phyloP scores from a whole-genome alignment of 2,888 invertebrate species.

The Pilophorus perplexus region DNA sequence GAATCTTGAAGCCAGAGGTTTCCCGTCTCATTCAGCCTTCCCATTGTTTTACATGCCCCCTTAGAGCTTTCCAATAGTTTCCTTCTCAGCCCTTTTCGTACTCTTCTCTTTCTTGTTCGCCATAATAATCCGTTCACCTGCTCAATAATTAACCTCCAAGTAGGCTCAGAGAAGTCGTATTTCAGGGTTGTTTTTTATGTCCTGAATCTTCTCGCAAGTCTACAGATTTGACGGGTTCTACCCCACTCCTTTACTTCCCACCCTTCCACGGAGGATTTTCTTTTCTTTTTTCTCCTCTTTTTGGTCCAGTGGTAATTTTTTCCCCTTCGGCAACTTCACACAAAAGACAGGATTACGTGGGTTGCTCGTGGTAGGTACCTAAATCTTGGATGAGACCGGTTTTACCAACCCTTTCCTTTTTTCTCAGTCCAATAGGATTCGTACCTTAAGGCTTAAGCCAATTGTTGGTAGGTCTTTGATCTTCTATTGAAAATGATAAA shows the following conservation, averaged over 20 bases:
- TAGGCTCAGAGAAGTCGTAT: background rate
- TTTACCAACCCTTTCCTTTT: background rate
- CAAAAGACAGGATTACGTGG: constrained; percentile 8
- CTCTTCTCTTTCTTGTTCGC: background rate
- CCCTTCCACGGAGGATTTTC: too few relatives aligned
- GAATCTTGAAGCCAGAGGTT: too few relatives aligned
- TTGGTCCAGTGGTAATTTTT: background rate
- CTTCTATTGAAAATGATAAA: background rate
- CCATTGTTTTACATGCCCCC: background rate
- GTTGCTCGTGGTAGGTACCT: constrained; percentile 1
- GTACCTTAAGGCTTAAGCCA: background rate
- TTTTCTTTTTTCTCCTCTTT: background rate
- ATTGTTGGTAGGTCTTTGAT: background rate
- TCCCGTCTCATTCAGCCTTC: background rate
- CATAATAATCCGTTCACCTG: background rate
- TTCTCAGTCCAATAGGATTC: background rate
- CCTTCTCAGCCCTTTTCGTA: background rate
- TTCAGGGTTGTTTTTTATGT: background rate
- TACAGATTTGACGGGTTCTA: background rate
- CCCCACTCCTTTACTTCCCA: background rate
- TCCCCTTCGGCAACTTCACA: background rate
- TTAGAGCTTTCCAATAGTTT: background rate
- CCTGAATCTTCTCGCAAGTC: background rate
- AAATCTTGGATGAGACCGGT: constrained; percentile 4
- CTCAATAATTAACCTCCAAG: background rate